Base-by-base conservation (phyloP, 2,888 invertebrate genomes). In the Chirona hameri region DNA sequence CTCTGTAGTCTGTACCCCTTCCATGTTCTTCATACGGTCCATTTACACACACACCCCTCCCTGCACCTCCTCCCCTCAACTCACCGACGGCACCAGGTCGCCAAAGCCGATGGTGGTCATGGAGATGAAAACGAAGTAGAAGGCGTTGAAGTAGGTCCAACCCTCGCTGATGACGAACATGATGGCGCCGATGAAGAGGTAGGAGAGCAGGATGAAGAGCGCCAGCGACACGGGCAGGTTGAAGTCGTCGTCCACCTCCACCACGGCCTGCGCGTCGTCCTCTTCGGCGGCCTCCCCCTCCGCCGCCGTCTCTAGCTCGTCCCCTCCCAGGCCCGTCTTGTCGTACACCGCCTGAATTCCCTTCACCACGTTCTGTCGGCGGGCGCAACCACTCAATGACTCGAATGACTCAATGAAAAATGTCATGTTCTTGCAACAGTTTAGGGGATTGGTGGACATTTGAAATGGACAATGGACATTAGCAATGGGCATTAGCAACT, bases 91-190 rank as follows among this genome's bases (percentile, higher is more conserved):
- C 0, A 97, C 94, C 84, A 93, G 91, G 89, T 98, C 97, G 4
- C 97, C 97, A 86, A 98, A 95, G n/a, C 98, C 98, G 83, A 99
- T 97, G 0, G 98, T 99, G 0, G 96, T 95, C 92, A 98, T 95
- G 0, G 97, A 97, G 86, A 98, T 95, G 88, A 98, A 98, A 9
- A 98, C 95, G 88, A 98, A 99, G 88, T 99, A 99, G 88, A 99
- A 96, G 0, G 98, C 93, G 84, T 96, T 95, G 86, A 97, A 94
- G 88, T 96, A 95, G n/a, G 91, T 91, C 98, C 98, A 99, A 0
- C 91, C 89, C 27, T 88, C 95, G 60, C 84, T 92, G 27, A 86
- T 92, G 60, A 91, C 92, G 86, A 94, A 98, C 0, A 94, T 91
- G 0, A 92, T 90, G 0, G 96, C 95, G 0, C 98, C 98, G 27